Evolutionary conservation across 2,113 vertebrate species (phyloP).

Genomic region (Campylomormyrus tamandua): DNA sequence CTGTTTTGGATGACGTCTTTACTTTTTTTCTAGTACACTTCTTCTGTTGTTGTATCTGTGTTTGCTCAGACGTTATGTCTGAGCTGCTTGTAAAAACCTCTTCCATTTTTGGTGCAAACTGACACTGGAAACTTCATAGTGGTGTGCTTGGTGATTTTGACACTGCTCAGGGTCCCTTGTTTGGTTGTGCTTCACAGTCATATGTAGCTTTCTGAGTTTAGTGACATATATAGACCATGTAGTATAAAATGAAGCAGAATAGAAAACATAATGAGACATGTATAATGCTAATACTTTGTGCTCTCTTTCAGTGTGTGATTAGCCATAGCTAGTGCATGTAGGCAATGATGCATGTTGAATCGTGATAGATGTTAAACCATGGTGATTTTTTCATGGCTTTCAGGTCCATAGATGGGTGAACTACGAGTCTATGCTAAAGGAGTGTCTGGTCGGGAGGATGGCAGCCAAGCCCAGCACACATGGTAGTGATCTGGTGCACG

Average conservation of each 20-base stretch:
- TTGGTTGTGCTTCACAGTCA: background rate
- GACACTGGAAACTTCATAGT: background rate
- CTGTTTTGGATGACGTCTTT: too few relatives aligned
- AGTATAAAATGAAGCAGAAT: background rate
- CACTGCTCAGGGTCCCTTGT: background rate
- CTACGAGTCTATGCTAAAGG: slow-evolving; percentile 96
- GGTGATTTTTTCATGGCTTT: background rate
- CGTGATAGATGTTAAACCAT: background rate
- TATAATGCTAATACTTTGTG: background rate
- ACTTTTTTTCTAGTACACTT: too few relatives aligned
- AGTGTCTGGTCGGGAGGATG: slow-evolving; percentile 91
- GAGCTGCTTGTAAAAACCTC: background rate
- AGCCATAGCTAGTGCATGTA: background rate
- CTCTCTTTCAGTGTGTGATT: background rate
- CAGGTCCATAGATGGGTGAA: slow-evolving; percentile 98
- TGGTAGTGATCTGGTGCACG: slow-evolving; percentile 56
- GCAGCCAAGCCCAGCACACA: slow-evolving; percentile 62
- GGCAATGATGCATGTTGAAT: background rate
- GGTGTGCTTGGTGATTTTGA: background rate
- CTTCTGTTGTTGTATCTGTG: too few relatives aligned
- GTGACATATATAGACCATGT: background rate
- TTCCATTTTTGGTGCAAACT: background rate
- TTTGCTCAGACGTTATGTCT: background rate
- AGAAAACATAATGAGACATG: background rate
- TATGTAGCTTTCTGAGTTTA: background rate